These are phyloP conservation scores for Labeo catla DNA, from an alignment of 2,113 vertebrate species.

Conservation along the genomic window DNA sequence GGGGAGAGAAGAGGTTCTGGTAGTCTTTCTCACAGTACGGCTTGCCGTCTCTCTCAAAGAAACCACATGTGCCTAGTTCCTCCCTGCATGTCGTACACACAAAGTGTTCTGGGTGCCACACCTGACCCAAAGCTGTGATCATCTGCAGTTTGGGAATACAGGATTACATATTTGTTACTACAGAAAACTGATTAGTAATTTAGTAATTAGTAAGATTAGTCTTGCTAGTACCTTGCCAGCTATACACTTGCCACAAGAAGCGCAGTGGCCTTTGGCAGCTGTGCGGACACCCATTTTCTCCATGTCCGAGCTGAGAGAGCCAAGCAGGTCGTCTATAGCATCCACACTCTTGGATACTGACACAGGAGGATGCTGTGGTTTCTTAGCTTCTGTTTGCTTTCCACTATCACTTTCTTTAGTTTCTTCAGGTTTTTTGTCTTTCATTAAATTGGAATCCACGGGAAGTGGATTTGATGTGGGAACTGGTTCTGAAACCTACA, in stretches of 20 bases:
- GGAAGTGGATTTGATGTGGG: slow-evolving; percentile 59
- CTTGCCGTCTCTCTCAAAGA: slow-evolving; percentile 82
- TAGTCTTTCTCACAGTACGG: slow-evolving; percentile 88
- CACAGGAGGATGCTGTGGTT: slow-evolving; percentile 31
- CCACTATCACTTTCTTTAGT: slow-evolving; percentile 26
- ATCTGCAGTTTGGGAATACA: slow-evolving; percentile 69
- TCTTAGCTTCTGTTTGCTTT: slow-evolving; percentile 17
- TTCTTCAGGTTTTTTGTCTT: slow-evolving; percentile 48
- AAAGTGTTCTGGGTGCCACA: slow-evolving; percentile 92
- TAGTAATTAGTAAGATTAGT: no score
- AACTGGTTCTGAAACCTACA: slow-evolving; percentile 58
- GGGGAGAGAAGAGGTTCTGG: slow-evolving; percentile 82
- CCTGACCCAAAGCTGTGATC: slow-evolving; percentile 83
- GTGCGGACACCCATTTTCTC: slow-evolving; percentile 87
- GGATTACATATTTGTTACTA: not conserved
- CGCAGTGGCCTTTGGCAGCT: slow-evolving; percentile 78
- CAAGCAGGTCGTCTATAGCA: slow-evolving; percentile 83
- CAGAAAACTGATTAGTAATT: not conserved
- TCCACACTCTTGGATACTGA: slow-evolving; percentile 55
- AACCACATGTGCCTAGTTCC: slow-evolving; percentile 79
- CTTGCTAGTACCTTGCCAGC: slow-evolving; percentile 80
- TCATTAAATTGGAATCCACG: slow-evolving; percentile 58
- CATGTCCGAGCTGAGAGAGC: slow-evolving; percentile 82
- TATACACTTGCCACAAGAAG: slow-evolving; percentile 84
- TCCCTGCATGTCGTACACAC: slow-evolving; percentile 77